phyloP scores from a whole-genome alignment of 2,113 vertebrate genomes.

The Cottus gobio region DNA sequence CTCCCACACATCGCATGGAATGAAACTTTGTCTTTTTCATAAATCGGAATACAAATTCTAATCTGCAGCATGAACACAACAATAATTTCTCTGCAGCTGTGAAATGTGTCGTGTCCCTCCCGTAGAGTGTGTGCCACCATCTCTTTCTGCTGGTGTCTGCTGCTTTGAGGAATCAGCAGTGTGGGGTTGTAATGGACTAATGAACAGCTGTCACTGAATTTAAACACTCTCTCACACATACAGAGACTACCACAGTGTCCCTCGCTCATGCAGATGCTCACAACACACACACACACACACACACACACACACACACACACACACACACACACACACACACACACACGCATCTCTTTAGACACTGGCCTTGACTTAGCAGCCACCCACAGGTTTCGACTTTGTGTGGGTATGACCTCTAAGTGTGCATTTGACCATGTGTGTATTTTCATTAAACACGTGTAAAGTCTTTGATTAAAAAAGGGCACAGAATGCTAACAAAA shows the following conservation, averaged over 20 bases:
- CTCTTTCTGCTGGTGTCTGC: constrained; percentile 62
- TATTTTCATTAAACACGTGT: constrained; percentile 27
- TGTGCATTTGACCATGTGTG: constrained; percentile 53
- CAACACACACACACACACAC: constrained; percentile 68
- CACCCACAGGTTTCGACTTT: constrained; percentile 71
- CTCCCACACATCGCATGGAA: background rate
- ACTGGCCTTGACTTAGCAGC: constrained; percentile 53
- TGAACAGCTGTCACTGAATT: constrained; percentile 84
- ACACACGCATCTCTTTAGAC: constrained; percentile 50
- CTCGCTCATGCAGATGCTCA: constrained; percentile 69
- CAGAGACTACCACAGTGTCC: constrained; percentile 58
- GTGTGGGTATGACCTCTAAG: constrained; percentile 69
- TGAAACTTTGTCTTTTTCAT: background rate
- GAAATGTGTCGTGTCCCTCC: constrained; percentile 25
- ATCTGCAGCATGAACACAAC: background rate
- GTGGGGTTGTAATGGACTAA: constrained; percentile 83
- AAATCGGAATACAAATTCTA: background rate
- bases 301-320: constrained; percentile 30
- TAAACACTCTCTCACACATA: constrained; percentile 72
- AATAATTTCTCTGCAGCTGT: background rate
- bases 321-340: constrained; percentile 50
- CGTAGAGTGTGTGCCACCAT: constrained; percentile 24
- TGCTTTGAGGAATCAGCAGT: constrained; percentile 78
- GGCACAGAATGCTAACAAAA: background rate
- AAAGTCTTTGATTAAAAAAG: constrained; percentile 31